Base-by-base conservation (phyloP, 2,797 vertebrate genomes). In the Poecilia gillii region DNA sequence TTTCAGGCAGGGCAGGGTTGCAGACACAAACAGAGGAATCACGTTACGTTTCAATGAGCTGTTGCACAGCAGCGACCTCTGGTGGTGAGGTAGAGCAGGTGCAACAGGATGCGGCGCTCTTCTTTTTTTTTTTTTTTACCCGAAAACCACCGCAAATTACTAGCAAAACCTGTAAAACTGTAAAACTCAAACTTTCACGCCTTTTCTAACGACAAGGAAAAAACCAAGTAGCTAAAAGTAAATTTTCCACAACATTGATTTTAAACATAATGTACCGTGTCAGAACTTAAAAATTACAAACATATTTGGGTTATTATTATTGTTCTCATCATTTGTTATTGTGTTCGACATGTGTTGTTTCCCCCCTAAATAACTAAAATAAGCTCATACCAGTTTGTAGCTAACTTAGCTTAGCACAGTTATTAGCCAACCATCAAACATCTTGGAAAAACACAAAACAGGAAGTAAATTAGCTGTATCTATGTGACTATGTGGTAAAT, bases 1-100 rank as follows among this genome's bases (percentile, higher is more conserved):
- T 82, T 79, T 74, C 55, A 78, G 31, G 82, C 80, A 55, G 86
- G 85, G 88, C 86, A 84, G 84, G 83, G 88, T 86, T 78, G 85
- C 77, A n/a, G 23, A 82, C 59, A 88, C 86, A 88, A 88, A 89
- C 87, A 81, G 81, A 85, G 85, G 88, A 90, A 66, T 93, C 89
- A 82, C 85, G 86, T 91, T 92, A 83, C 91, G 85, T 91, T 91
- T 80, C 36, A 20, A 6, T 49, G 62, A 66, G 33, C 57, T 8
- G 73, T 53, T 6, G 87, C 79, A 87, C 49, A 85, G 90, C 84
- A 88, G 92, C 46, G 84, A 0, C 36, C 90, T 91, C 92, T 91
- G 83, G 83, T 55, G 91, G 93, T 39, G 83, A 81, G 90, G 92
- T 82, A 90, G 92, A 91, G 77, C 81, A 51, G 20, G 33, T 79